Evolutionary conservation across 2,113 vertebrate genomes (phyloP), one percentile per base, ranked within the genome.

Genomic region (Ameiurus melas): DNA sequence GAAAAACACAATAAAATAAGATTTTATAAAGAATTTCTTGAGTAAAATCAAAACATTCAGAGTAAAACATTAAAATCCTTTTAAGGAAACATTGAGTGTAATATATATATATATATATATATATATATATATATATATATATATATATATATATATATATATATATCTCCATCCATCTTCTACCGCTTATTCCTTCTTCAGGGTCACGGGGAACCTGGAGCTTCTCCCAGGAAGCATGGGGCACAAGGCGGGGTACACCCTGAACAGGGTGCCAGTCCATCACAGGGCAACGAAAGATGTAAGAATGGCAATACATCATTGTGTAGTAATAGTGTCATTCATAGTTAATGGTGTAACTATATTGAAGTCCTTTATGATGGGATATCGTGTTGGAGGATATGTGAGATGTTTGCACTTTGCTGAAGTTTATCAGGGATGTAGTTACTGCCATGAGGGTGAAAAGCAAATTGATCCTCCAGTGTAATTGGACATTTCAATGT

Each of bases 401-500:
- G 55, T 33, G 55, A 82, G 79, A 33, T 27, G 33, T 81, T 39
- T 60, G 16, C 78, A 60, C 30, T 82, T 25, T 25, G 55, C 30
- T 20, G 79, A 58, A 58, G 79, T 82, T 60, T 60, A 39, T 82
- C 55, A 82, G 20, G 57, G 33, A 39, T 39, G 33, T 60, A 6
- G 19, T 82, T 82, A 60, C 80, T 62, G 79, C 30, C 55, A 36
- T 20, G 30, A 82, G 33, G 33, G 1, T 6, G n/a, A 60, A 82
- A 82, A 82, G 57, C 80, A 82, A 82, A 82, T 82, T 82, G 80
- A 82, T 82, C 57, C 33, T 60, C 9, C 25, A 14, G 80, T 82
- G 80, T 82, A 82, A 82, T 62, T 82, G 80, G 80, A 82, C 57
- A 39, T 22, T 39, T 82, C 80, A 62, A 82, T 82, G 57, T 82